Base-by-base conservation (phyloP, 2,797 vertebrate species). In the Allobates femoralis region DNA sequence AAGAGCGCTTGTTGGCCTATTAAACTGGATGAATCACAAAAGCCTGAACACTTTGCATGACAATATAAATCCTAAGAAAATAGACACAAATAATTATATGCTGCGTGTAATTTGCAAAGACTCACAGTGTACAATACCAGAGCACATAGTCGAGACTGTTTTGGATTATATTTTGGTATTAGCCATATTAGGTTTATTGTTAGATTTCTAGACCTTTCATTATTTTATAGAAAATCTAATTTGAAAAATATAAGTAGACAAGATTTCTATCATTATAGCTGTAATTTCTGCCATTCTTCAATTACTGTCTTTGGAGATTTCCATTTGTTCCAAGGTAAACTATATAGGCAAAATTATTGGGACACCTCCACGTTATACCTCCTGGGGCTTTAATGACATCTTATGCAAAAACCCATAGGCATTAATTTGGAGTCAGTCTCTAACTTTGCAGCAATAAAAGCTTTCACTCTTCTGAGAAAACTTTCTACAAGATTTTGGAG, bases 11-110 rank as follows among this genome's bases (percentile, higher is more conserved):
- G 69, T 51, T 75, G 37, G 71, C 81, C 81, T 83, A 75, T 74
- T 75, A 82, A 82, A 73, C 34, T 56, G 50, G 32, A 41, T 82
- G 30, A 73, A 34, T 82, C 80, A 82, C 66, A 82, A 73, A 82
- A 56, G 64, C 46, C 64, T 53, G 46, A 23, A 51, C 46, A 67
- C 26, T 16, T 21, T 37, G 34, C 64, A 28, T 32, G 32, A 55
- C 26, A 78, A 71, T 28, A 50, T 56, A 69, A 55, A 71, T 55
- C 41, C 30, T 73, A 32, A n/a, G 8, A 69, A 28, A 71, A 73
- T 34, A 58, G 71, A 74, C 50, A 34, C 67, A 71, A 37, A 73
- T 73, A 18, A 73, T 73, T 26, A n/a, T 82, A 71, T 82, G 50
- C 46, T 11, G 80, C 32, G 10, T 58, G 80, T 32, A 11, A 64